Percentiles rank a stretch among this genome's conserved stretches.
Evolutionary conservation across 2,797 vertebrate species (phyloP).

Genomic region (Varecia variegata): DNA sequence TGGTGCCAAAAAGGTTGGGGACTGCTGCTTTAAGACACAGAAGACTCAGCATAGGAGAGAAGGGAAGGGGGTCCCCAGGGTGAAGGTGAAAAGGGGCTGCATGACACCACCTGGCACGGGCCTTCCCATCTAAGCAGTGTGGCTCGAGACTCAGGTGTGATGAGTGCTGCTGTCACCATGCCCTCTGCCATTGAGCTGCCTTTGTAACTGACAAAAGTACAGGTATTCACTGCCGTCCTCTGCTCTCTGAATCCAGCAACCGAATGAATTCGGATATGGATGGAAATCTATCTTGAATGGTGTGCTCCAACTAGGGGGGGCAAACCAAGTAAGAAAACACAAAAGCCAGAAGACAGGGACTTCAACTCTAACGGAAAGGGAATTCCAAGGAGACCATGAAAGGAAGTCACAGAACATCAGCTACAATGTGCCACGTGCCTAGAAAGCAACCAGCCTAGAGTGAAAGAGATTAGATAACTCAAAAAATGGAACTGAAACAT

Average conservation of each 20-base stretch:
- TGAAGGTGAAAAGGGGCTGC: background rate
- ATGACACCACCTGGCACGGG: fast-evolving
- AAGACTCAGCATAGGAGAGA: background rate
- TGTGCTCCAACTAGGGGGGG: background rate
- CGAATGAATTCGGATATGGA: background rate
- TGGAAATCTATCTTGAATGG: background rate
- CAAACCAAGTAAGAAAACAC: background rate
- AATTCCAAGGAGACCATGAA: background rate
- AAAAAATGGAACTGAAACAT: background rate
- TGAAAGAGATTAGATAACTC: background rate
- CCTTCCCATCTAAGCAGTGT: background rate
- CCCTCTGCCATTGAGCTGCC: background rate
- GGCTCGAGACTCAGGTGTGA: background rate
- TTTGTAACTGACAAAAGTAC: background rate
- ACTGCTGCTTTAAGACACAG: background rate
- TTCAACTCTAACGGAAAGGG: background rate
- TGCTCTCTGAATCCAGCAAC: background rate
- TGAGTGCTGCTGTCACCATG: fast-evolving
- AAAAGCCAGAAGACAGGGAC: background rate
- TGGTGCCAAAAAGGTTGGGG: no score
- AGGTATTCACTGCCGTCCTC: background rate
- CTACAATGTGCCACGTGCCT: no score
- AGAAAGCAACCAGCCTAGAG: background rate
- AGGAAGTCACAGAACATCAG: background rate
- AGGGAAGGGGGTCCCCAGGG: background rate